Conservation (phyloP, 2,888 invertebrate genomes). For the Lymantria dispar region DNA sequence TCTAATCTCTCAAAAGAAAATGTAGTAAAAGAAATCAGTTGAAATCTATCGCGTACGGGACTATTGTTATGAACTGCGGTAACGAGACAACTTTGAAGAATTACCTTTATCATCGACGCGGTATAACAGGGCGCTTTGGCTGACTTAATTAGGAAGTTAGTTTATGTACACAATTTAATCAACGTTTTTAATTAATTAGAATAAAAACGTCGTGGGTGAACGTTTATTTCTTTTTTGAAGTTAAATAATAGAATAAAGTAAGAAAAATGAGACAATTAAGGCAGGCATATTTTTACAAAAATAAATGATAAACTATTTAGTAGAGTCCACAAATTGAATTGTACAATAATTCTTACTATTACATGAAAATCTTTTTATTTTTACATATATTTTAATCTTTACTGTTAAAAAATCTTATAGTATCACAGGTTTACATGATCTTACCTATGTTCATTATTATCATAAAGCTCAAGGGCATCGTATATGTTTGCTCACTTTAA, state of each 20-base stretch:
- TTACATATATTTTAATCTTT: too few species aligned
- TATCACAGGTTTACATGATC: too few species aligned
- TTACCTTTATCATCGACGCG: conserved; percentile 26
- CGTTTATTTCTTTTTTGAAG: not conserved
- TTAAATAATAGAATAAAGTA: not conserved
- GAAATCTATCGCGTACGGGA: conserved; percentile 28
- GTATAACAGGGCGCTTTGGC: conserved; percentile 28
- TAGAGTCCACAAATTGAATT: too few species aligned
- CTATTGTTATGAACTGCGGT: conserved; percentile 40
- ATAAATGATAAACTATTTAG: not conserved
- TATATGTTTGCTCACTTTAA: too few species aligned
- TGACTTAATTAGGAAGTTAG: conserved; percentile 39
- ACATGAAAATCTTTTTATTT: too few species aligned
- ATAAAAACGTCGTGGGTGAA: not conserved
- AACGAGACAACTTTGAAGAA: conserved; percentile 51
- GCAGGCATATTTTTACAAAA: not conserved
- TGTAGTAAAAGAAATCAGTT: too few species aligned
- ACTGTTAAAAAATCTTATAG: too few species aligned
- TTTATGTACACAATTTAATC: conserved; percentile 35
- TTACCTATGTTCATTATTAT: too few species aligned
- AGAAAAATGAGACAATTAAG: not conserved
- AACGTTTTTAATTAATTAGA: conserved; percentile 1
- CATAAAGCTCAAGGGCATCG: too few species aligned
- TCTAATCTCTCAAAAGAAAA: too few species aligned
- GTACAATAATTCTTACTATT: too few species aligned